Evolutionary conservation across 2,797 vertebrate genomes (phyloP).

Genomic region (Eulemur albifrons): DNA sequence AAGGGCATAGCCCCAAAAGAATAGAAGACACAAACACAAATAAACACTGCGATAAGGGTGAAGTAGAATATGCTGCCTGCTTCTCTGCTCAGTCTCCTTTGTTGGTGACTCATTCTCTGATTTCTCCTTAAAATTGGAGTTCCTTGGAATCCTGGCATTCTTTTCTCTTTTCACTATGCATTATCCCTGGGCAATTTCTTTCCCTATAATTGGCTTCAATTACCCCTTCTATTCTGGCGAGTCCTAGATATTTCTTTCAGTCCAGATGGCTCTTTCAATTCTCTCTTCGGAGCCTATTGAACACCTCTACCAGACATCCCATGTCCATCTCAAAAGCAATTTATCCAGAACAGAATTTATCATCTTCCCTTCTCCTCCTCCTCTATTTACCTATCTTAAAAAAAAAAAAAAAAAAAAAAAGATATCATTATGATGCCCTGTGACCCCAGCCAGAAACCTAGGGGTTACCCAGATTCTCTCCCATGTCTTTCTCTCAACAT

Average conservation of each 20-base stretch:
- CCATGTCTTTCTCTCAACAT: not conserved
- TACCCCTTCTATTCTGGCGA: not conserved
- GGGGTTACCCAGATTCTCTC: not conserved
- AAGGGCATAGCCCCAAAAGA: not conserved
- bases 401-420: too few relatives aligned
- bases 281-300: not conserved
- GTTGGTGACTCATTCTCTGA: not conserved
- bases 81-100: not conserved
- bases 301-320: not conserved
- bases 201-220: not conserved
- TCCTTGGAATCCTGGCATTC: not conserved
- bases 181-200: not conserved
- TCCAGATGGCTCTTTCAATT: not conserved
- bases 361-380: not conserved
- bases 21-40: not conserved
- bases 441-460: not conserved
- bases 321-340: not conserved
- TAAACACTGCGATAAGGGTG: not conserved
- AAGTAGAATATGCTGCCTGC: not conserved
- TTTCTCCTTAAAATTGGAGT: not conserved
- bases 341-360: not conserved
- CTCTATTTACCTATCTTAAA: not conserved
- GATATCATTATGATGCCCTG: not conserved
- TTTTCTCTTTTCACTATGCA: not conserved
- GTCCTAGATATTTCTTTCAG: not conserved